Evolutionary conservation across 2,888 invertebrate genomes (phyloP).

Genomic region (Erebia epiphron): DNA sequence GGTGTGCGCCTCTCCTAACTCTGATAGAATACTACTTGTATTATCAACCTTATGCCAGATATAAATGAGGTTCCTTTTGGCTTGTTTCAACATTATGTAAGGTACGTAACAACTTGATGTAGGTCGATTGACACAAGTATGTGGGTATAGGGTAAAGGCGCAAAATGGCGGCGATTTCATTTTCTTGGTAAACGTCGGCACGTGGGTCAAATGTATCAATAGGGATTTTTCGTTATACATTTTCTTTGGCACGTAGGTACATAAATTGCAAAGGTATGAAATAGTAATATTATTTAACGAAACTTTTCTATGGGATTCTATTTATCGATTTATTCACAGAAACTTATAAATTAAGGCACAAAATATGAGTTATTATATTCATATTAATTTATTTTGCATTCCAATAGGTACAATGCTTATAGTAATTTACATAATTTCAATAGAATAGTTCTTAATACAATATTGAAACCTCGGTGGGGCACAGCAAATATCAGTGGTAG

Average conservation of each 20-base stretch:
- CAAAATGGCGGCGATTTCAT: constrained; percentile 32
- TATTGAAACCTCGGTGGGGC: too few relatives aligned
- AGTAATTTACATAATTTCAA: too few relatives aligned
- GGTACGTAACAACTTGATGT: constrained; percentile 45
- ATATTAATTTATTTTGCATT: too few relatives aligned
- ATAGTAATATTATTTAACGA: neutral
- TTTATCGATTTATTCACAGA: too few relatives aligned
- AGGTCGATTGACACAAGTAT: constrained; percentile 48
- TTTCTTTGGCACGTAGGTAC: constrained; percentile 1
- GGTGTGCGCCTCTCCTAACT: constrained; percentile 35
- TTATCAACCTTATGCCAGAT: neutral
- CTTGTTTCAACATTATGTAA: neutral
- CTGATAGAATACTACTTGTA: neutral
- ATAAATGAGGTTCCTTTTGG: constrained; percentile 11
- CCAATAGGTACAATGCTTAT: too few relatives aligned
- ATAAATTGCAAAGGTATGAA: neutral
- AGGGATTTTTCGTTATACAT: constrained; percentile 21
- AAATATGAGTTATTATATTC: too few relatives aligned
- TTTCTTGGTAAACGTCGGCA: constrained; percentile 34
- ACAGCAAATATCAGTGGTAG: too few relatives aligned
- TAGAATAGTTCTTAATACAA: too few relatives aligned
- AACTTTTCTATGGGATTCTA: too few relatives aligned
- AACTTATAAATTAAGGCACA: too few relatives aligned
- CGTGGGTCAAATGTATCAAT: constrained; percentile 31
- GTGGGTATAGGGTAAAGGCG: constrained; percentile 34